These are phyloP conservation scores for Enteromius trimaculatus DNA, from an alignment of 2,797 vertebrate genomes.

Conservation along the genomic window DNA sequence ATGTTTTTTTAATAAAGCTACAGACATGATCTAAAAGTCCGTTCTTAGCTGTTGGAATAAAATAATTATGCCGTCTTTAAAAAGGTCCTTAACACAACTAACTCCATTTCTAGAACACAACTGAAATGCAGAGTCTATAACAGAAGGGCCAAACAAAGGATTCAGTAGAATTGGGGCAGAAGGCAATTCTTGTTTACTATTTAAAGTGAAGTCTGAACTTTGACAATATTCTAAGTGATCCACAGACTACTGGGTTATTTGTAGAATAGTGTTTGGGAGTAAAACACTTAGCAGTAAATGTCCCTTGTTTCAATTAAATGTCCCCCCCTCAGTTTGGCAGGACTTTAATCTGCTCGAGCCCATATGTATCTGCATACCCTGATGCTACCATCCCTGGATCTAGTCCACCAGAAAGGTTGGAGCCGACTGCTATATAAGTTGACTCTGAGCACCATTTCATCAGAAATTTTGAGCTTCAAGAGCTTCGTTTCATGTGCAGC, in stretches of 20 bases:
- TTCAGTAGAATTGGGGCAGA: not conserved
- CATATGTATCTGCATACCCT: no score
- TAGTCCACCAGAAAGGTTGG: no score
- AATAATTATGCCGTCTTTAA: not conserved
- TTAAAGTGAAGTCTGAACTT: constrained; percentile 43
- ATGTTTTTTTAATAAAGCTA: not conserved
- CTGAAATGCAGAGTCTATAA: not conserved
- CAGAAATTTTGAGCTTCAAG: no score
- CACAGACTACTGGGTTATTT: constrained; percentile 10
- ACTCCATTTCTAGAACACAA: not conserved
- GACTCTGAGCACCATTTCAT: no score
- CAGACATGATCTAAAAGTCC: not conserved
- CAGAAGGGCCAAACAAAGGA: not conserved
- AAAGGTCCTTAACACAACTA: constrained; percentile 12
- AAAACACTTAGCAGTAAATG: constrained; percentile 16
- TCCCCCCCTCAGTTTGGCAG: no score
- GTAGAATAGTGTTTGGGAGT: not conserved
- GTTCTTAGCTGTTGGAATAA: constrained; percentile 37
- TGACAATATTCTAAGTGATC: not conserved
- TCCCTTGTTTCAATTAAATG: no score
- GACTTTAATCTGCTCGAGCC: no score
- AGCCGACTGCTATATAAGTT: no score
- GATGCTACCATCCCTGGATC: no score
- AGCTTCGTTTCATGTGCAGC: no score
- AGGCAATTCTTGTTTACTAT: constrained; percentile 30